Base-by-base conservation (phyloP, 2,888 invertebrate genomes). In the Melanostoma mellinum region DNA sequence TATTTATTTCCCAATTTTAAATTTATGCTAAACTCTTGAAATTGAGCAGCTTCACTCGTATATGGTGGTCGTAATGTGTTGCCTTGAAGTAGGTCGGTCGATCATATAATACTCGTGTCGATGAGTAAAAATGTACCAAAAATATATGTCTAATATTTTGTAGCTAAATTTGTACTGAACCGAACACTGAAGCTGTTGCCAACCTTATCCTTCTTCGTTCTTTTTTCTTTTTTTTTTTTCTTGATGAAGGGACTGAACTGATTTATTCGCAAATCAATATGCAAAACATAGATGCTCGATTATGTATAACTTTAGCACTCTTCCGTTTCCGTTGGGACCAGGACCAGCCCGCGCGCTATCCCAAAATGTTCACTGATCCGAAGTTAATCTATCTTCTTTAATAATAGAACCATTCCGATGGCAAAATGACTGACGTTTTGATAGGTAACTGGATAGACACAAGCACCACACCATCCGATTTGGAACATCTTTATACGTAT, bases 311-410 rank as follows among this genome's bases (percentile, higher is more conserved):
- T 20, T 69, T 60, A 65, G 48, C 42, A 36, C 40, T 52, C 40
- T 52, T 65, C n/a, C 32, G 53, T 82, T 73, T 68, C 61, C 77
- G 69, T 52, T 60, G 65, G n/a, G 44, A 6, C 48, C 35, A 75
- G n/a, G 10, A 50, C 48, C 35, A 75, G 48, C 30, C 67, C 79
- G 76, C 76, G 79, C 79, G 69, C 65, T 65, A 79, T 65, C 84
- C 71, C 60, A 75, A 79, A 78, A 84, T 20, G 79, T 60, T 75
- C 84, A 84, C 79, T 79, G 79, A 84, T 71, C 75, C 67, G 74
- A 71, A 67, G 44, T 75, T 84, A 84, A 84, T 79, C 20, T 20
- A 67, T 72, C 65, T 55, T 44, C 74, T 84, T 74, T 84, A 84
- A 75, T 84, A 84, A 84, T 84, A 84, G 79, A 84, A 84, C 20